phyloP scores from a whole-genome alignment of 2,888 invertebrate genomes.

The Drosophila cracens region DNA sequence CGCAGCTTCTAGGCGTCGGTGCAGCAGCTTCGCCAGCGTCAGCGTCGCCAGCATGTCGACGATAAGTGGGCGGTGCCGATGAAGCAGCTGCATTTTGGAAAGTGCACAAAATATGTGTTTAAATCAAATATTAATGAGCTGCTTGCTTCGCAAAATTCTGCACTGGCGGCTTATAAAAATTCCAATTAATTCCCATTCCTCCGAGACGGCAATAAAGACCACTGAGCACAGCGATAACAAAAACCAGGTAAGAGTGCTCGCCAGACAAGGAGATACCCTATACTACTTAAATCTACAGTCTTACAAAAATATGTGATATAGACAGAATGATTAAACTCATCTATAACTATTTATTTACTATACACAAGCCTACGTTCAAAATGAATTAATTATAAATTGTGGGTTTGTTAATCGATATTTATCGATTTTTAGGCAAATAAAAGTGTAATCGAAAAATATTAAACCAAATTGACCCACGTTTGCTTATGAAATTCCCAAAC shows the following conservation, averaged over 20 bases:
- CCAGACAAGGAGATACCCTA: background rate
- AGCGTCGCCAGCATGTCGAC: constrained; percentile 35
- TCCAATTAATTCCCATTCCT: constrained; percentile 56
- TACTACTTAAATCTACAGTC: background rate
- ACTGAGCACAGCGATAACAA: constrained; percentile 43
- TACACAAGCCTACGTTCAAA: background rate
- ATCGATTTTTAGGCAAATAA: background rate
- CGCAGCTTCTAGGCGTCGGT: constrained; percentile 27
- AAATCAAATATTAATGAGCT: constrained; percentile 33
- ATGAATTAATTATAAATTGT: background rate
- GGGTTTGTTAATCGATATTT: background rate
- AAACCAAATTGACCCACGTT: background rate
- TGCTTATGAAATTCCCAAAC: background rate
- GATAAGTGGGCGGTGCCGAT: constrained; percentile 53
- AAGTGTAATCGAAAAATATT: background rate
- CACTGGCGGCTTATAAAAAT: constrained; percentile 60
- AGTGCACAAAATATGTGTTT: background rate
- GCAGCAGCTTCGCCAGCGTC: constrained; percentile 24
- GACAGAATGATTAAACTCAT: background rate
- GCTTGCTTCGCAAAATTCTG: constrained; percentile 16
- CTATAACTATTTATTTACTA: background rate
- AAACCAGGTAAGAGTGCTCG: background rate
- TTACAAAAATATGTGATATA: background rate
- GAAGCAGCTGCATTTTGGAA: constrained; percentile 26
- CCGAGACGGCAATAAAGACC: constrained; percentile 41